phyloP scores from a whole-genome alignment of 2,113 vertebrate genomes.

The Dascyllus trimaculatus region DNA sequence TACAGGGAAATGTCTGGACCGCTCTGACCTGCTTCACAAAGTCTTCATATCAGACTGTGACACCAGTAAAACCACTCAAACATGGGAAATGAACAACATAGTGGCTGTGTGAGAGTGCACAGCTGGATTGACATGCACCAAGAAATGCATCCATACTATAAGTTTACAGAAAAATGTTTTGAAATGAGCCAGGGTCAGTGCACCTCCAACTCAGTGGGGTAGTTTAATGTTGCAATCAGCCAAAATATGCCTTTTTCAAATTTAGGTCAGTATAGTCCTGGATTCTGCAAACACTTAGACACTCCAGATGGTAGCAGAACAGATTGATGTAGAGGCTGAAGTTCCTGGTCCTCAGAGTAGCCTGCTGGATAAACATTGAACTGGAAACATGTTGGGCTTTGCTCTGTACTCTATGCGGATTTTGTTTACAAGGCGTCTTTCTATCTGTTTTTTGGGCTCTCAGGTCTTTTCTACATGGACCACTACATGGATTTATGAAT shows the following conservation, averaged over 20 bases:
- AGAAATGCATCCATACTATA: conserved; percentile 11
- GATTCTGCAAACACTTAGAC: not conserved
- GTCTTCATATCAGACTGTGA: conserved; percentile 95
- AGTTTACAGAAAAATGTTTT: conserved; percentile 5
- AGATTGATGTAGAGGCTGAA: conserved; percentile 1
- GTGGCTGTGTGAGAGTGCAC: conserved; percentile 86
- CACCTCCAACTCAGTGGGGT: not conserved
- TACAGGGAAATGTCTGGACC: conserved; percentile 94
- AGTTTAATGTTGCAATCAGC: conserved; percentile 9
- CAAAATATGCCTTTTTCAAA: conserved; percentile 7
- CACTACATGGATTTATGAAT: conserved; percentile 27
- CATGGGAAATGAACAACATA: conserved; percentile 99
- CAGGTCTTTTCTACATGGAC: conserved; percentile 50
- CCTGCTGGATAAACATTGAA: conserved; percentile 14
- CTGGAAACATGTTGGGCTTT: conserved; percentile 5
- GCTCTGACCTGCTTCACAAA: conserved; percentile 95
- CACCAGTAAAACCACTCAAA: conserved; percentile 91
- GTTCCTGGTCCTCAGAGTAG: not conserved
- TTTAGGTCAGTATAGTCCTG: not conserved
- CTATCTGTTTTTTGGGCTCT: conserved; percentile 47
- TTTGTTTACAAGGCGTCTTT: conserved; percentile 35
- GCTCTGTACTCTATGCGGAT: conserved; percentile 12
- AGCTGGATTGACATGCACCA: conserved; percentile 38
- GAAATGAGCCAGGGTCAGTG: conserved; percentile 13
- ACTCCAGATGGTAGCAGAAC: conserved; percentile 1